phyloP scores from a whole-genome alignment of 2,888 invertebrate species.

The Heteromyza rotundicornis region DNA sequence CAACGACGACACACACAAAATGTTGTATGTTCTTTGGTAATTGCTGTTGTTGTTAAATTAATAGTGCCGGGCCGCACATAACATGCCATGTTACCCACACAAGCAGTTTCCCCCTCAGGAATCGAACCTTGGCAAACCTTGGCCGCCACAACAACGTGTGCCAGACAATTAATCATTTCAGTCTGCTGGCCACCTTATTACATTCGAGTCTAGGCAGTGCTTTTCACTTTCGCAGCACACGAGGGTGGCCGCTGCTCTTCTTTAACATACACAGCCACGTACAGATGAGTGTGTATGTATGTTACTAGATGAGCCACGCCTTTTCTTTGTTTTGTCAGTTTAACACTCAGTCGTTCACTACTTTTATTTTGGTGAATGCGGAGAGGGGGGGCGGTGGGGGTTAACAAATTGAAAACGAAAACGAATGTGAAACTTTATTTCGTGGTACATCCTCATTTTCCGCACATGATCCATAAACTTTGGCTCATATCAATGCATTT shows the following conservation, averaged over 20 bases:
- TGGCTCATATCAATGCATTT: not conserved
- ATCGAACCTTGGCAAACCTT: not conserved
- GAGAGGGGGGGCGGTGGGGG: not conserved
- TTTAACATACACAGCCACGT: too few species aligned
- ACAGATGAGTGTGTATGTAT: not conserved
- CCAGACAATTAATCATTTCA: conserved; percentile 16
- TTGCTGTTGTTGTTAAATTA: conserved; percentile 5
- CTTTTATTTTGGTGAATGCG: too few species aligned
- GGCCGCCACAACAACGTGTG: conserved; percentile 10
- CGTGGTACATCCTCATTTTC: not conserved
- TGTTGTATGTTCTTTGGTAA: not conserved
- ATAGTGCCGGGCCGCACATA: not conserved
- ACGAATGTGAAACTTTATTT: not conserved
- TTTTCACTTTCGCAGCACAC: not conserved
- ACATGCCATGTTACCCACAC: not conserved
- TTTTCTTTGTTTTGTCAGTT: conserved; percentile 17
- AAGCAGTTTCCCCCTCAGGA: not conserved
- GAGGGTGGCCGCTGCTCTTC: not conserved
- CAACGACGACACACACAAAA: not conserved
- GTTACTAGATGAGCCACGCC: conserved; percentile 20
- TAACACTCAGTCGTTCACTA: not conserved
- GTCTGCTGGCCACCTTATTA: conserved; percentile 10
- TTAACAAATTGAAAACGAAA: conserved; percentile 1
- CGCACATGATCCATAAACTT: not conserved
- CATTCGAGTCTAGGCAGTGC: not conserved